Evolutionary conservation across 92 coral and sea anemone species (phyloP).

Genomic region (Desmophyllum pertusum): DNA sequence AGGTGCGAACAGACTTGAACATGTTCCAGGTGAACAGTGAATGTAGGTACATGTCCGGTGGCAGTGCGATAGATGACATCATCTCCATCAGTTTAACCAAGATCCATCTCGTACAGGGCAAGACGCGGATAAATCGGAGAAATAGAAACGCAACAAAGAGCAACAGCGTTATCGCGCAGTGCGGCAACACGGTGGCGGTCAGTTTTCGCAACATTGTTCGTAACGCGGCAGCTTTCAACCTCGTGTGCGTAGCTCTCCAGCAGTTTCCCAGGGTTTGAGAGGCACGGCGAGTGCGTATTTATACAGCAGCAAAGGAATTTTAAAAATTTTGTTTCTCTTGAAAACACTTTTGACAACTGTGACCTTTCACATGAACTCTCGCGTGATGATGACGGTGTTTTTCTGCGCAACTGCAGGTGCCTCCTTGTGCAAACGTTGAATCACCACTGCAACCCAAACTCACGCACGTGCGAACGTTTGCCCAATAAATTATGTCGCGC

Average conservation of each 20-base stretch:
- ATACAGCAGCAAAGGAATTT: slow-evolving; percentile 35
- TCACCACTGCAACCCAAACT: slow-evolving; percentile 2
- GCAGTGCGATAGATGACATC: slow-evolving; percentile 52
- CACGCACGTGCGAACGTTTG: slow-evolving; percentile 2
- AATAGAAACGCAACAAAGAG: slow-evolving; percentile 32
- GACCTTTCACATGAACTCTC: slow-evolving; percentile 54
- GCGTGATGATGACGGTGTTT: slow-evolving; percentile 33
- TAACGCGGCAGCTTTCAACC: not conserved
- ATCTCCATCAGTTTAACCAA: slow-evolving; percentile 31
- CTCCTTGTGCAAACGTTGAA: slow-evolving; percentile 9
- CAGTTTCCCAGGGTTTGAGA: slow-evolving; percentile 1
- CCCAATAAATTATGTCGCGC: not conserved
- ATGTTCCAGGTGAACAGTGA: slow-evolving; percentile 80
- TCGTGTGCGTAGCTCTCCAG: not conserved
- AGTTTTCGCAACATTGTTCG: slow-evolving; percentile 28
- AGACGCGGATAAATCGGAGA: slow-evolving; percentile 29
- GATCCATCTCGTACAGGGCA: slow-evolving; percentile 51
- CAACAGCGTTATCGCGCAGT: slow-evolving; percentile 32
- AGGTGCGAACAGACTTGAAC: slow-evolving; percentile 61
- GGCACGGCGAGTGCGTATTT: slow-evolving; percentile 1
- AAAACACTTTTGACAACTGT: slow-evolving; percentile 29
- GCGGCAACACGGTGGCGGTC: slow-evolving; percentile 7
- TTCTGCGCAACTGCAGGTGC: slow-evolving; percentile 16
- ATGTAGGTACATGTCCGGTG: slow-evolving; percentile 74
- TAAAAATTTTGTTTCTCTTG: slow-evolving; percentile 26